Base-by-base conservation (phyloP, 2,888 invertebrate species). In the Ligdia adustata region DNA sequence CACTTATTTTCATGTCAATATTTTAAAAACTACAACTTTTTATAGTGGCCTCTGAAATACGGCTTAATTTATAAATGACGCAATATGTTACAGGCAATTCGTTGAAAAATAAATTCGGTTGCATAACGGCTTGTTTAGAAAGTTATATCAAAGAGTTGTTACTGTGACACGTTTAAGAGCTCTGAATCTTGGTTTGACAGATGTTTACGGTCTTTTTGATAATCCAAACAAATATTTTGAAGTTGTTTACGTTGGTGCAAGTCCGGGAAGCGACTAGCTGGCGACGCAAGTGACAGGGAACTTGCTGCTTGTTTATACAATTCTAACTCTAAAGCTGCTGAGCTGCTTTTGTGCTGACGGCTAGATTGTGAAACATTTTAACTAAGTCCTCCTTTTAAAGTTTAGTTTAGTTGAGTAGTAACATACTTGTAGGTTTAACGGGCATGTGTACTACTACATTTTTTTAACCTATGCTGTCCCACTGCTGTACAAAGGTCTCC, bases 201-300 rank as follows among this genome's bases (percentile, higher is more conserved):
- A 71, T 81, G 79, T 79, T 82, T 82, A 81, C 69, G 60, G 67
- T 69, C 60, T 64, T 58, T 58, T 64, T 73, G 64, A 74, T 78
- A 77, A 71, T 72, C 62, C 59, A 81, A 81, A 82, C 77, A 80
- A 82, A 82, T 81, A 79, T 68, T 64, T 54, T 64, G 55, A 60
- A 74, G 72, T 66, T 81, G 78, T 81, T 82, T 80, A 79, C 69
- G 64, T 70, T 77, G 60, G 57, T 65, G 63, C 64, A 57, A 67
- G 66, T 68, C 61, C 60, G 63, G 62, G 68, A 68, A 72, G 62
- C 69, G 40, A 7, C 3, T 26, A n/a, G 26, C 6, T 9, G 15
- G 20, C 9, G 71, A 72, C 64, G 46, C 43, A 33, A 31, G 52
- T 43, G 28, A 54, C 47, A 46, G 47, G 51, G 55, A 50, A 24